Evolutionary conservation across 2,888 invertebrate genomes (phyloP).

Genomic region (Tipula helvola): DNA sequence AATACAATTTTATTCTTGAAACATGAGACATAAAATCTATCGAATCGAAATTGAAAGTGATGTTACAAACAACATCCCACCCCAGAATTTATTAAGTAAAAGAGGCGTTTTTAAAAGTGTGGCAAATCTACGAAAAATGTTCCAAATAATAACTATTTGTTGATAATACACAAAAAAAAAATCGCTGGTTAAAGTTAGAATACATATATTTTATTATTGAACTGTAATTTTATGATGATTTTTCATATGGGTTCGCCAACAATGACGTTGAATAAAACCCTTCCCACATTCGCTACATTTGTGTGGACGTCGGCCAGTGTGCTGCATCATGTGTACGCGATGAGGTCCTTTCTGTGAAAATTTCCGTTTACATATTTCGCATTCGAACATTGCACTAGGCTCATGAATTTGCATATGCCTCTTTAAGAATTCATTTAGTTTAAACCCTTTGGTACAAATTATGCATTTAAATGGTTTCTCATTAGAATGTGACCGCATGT

Average conservation of each 20-base stretch:
- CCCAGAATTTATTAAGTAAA: no score
- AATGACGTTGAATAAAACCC: neutral
- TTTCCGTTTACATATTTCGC: neutral
- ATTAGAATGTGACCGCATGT: neutral
- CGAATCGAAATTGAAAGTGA: no score
- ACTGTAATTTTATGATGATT: constrained; percentile 1
- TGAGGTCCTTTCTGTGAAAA: neutral
- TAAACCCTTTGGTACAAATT: neutral
- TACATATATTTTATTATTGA: neutral
- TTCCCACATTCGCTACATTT: neutral
- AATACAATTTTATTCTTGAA: no score
- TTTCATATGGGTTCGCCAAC: neutral
- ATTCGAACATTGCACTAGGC: neutral
- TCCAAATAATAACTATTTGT: no score
- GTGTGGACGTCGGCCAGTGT: neutral
- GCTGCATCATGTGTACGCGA: neutral
- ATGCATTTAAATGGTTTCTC: neutral
- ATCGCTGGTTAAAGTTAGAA: no score
- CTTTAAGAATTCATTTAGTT: neutral
- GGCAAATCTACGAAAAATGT: no score
- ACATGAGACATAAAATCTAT: no score
- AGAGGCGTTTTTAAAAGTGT: no score
- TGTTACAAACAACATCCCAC: no score
- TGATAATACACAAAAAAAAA: no score
- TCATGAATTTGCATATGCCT: neutral